Conservation (phyloP, 2,797 vertebrate species). For the Rallus crepitans region DNA sequence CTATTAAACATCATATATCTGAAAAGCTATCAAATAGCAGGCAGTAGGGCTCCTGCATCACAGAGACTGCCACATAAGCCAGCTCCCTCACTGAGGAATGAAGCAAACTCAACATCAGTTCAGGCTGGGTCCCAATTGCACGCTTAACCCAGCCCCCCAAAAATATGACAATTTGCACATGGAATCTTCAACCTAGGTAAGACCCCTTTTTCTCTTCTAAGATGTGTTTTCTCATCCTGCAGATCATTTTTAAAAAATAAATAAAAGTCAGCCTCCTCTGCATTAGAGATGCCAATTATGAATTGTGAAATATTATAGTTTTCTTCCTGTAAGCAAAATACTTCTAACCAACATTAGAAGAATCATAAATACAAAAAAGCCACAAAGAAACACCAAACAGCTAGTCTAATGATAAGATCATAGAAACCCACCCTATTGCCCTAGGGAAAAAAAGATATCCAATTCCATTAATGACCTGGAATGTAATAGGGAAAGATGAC, state of each 20-base stretch:
- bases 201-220: neutral
- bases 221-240: neutral
- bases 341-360: neutral
- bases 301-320: neutral
- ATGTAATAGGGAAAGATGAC: neutral
- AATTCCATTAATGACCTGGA: conserved; percentile 8
- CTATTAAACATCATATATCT: neutral
- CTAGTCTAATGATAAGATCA: neutral
- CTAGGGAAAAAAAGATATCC: neutral
- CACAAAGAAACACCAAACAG: neutral
- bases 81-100: neutral
- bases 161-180: neutral
- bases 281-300: neutral
- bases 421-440: neutral
- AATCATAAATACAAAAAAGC: neutral
- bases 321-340: neutral
- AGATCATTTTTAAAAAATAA: neutral
- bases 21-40: neutral
- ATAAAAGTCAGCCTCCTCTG: neutral
- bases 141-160: neutral
- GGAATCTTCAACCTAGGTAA: neutral
- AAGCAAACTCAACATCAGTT: neutral
- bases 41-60: neutral
- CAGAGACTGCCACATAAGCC: neutral
- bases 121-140: neutral